Evolutionary conservation across 1,140 invertebrate species (phyloP).

Genomic region (Euwallacea similis): DNA sequence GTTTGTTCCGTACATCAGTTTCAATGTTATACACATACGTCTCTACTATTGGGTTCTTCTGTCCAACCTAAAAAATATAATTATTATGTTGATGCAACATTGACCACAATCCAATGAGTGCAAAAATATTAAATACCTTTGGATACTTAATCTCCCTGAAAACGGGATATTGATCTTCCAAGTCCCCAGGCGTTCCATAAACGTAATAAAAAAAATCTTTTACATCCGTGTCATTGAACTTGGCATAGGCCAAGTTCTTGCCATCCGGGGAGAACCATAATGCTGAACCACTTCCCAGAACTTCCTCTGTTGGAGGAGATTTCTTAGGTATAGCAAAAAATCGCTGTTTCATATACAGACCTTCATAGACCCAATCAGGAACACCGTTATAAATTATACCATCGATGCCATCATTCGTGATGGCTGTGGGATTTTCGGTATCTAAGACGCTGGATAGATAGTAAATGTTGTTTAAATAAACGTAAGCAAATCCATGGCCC

Average conservation of each 20-base stretch:
- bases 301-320: slow-evolving; percentile 73
- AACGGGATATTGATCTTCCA: slow-evolving; percentile 68
- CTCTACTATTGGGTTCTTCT: slow-evolving; percentile 72
- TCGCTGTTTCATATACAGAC: no score
- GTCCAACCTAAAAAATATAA: slow-evolving; percentile 66
- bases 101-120: no score
- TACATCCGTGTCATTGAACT: slow-evolving; percentile 78
- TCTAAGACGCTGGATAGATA: slow-evolving; percentile 57
- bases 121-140: slow-evolving; percentile 66
- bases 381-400: slow-evolving; percentile 76
- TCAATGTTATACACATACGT: slow-evolving; percentile 58
- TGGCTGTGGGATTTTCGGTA: slow-evolving; percentile 23
- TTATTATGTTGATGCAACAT: background rate
- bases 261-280: slow-evolving; percentile 90
- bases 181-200: slow-evolving; percentile 68
- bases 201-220: slow-evolving; percentile 65
- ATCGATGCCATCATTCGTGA: slow-evolving; percentile 59
- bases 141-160: slow-evolving; percentile 78
- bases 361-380: slow-evolving; percentile 78
- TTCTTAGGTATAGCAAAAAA: background rate
- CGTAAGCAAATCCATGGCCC: slow-evolving; percentile 69
- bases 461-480: slow-evolving; percentile 79
- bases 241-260: slow-evolving; percentile 75
- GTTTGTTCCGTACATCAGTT: slow-evolving; percentile 32
- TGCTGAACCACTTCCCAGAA: slow-evolving; percentile 80